These are phyloP conservation scores for Gymnogyps californianus DNA, from an alignment of 2,113 vertebrate genomes.

Conservation along the genomic window DNA sequence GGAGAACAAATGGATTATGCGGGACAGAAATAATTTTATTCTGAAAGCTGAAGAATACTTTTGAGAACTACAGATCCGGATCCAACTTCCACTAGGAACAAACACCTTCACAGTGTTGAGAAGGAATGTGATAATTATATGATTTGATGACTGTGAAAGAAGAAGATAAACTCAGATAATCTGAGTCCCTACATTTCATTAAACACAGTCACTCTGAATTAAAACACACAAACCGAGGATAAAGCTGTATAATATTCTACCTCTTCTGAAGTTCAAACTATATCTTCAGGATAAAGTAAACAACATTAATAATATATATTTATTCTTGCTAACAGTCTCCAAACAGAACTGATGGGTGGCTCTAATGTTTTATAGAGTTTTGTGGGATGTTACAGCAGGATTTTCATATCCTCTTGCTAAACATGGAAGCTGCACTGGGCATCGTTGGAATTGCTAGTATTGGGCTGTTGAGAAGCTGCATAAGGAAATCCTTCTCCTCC, in stretches of 20 bases:
- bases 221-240: not conserved
- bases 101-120: not conserved
- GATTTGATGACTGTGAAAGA: not conserved
- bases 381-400: not conserved
- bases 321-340: not conserved
- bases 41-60: not conserved
- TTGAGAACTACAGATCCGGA: not conserved
- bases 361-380: not conserved
- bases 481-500: not conserved
- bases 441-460: rapidly evolving
- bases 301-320: not conserved
- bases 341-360: not conserved
- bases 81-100: not conserved
- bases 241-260: not conserved
- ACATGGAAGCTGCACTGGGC: not conserved
- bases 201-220: not conserved
- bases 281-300: not conserved
- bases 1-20: not conserved
- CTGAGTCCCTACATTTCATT: not conserved
- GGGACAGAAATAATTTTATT: not conserved
- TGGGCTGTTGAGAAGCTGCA: not conserved
- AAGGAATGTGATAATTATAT: not conserved
- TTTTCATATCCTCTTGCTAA: not conserved
- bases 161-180: not conserved
- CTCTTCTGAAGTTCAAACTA: not conserved